These are phyloP conservation scores for Drosophila athabasca DNA, from an alignment of 1,140 invertebrate species.

Conservation along the genomic window DNA sequence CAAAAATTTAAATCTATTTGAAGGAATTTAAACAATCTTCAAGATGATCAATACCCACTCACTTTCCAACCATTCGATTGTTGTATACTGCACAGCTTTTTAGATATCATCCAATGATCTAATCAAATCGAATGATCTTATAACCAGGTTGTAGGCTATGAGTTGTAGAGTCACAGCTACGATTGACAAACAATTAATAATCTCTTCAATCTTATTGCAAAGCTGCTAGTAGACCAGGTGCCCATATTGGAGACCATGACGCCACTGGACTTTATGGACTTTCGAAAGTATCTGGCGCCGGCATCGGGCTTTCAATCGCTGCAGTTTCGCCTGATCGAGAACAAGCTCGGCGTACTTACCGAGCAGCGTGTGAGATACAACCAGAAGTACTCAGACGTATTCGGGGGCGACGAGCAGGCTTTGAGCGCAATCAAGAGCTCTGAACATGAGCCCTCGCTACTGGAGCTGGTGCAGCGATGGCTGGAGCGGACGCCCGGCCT, in stretches of 20 bases:
- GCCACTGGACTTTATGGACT: slow-evolving; percentile 98
- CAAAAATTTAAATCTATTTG: no score
- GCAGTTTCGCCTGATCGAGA: slow-evolving; percentile 98
- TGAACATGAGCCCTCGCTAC: slow-evolving; percentile 92
- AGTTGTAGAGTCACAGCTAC: no score
- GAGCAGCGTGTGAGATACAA: slow-evolving; percentile 96
- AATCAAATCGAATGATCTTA: no score
- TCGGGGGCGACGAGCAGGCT: slow-evolving; percentile 90
- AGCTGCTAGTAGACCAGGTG: slow-evolving; percentile 98
- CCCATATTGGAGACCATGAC: slow-evolving; percentile 99
- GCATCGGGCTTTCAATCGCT: slow-evolving; percentile 99
- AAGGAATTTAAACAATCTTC: no score
- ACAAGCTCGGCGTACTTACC: slow-evolving; percentile 96
- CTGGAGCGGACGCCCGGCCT: slow-evolving; percentile 96
- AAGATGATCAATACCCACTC: no score
- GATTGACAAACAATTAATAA: no score
- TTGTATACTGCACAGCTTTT: no score
- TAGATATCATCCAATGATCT: no score
- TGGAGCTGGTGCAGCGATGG: slow-evolving; percentile 95
- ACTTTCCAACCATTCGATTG: no score
- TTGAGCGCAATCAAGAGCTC: slow-evolving; percentile 90
- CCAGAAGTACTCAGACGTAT: slow-evolving; percentile 94
- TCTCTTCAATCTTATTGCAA: slow-evolving; percentile 22
- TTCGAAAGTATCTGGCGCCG: slow-evolving; percentile 94
- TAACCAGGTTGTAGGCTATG: no score